Evolutionary conservation across 2,888 invertebrate species (phyloP).

Genomic region (Quadroppia sp.): DNA sequence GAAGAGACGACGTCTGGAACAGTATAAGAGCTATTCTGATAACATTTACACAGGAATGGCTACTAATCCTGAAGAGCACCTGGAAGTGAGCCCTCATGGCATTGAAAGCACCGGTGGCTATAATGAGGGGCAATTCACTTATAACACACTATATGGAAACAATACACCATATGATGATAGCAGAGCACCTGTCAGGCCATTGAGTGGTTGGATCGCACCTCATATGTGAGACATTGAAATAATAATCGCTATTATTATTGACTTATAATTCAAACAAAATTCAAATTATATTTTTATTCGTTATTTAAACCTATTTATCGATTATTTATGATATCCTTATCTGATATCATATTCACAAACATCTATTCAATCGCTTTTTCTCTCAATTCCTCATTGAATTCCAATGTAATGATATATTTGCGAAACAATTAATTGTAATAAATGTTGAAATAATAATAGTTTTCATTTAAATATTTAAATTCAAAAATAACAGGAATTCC

Average conservation of each 20-base stretch:
- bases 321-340: too few relatives aligned
- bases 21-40: background rate
- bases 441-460: too few relatives aligned
- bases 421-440: too few relatives aligned
- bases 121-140: conserved; percentile 9
- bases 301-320: too few relatives aligned
- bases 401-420: too few relatives aligned
- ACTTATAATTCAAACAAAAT: background rate
- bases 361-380: too few relatives aligned
- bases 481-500: too few relatives aligned
- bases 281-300: too few relatives aligned
- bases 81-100: background rate
- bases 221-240: conserved; percentile 4
- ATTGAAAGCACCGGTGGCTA: background rate
- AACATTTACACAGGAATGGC: background rate
- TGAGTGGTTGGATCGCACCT: conserved; percentile 32
- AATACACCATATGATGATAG: background rate
- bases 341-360: too few relatives aligned
- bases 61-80: background rate
- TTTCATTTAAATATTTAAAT: too few relatives aligned
- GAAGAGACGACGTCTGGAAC: conserved; percentile 19
- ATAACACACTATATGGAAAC: conserved; percentile 2
- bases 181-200: conserved; percentile 20
- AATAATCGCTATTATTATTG: background rate
- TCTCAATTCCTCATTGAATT: too few relatives aligned